Base-by-base conservation (phyloP, 2,888 invertebrate species). In the Herminia tarsipennalis region DNA sequence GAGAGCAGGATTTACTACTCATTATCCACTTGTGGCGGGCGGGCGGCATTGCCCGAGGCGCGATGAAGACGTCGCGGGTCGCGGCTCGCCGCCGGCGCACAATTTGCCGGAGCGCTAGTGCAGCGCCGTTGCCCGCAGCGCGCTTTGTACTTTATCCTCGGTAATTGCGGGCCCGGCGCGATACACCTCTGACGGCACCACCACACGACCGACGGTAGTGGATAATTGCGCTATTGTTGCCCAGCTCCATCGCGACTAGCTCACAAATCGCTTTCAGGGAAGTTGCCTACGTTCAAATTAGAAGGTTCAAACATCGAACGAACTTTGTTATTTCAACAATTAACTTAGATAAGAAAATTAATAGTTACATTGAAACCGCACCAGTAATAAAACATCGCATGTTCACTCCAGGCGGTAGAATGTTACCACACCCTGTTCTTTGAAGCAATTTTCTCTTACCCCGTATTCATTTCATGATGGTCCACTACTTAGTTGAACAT, bases 201-300 rank as follows among this genome's bases (percentile, higher is more conserved):
- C 82, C 78, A 76, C 81, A 80, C 81, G 71, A 77, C 75, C 79
- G 75, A 77, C 80, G 80, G 83, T 86, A 84, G 82, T 83, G 79
- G 82, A 83, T 88, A 88, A 89, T 89, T 88, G 86, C 86, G 62
- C 83, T 78, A 86, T 89, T 88, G 86, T 88, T 84, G 75, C 77
- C 71, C 70, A 71, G 76, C 71, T 72, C 61, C 75, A 22, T 47
- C 59, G 69, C 77, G 70, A 74, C 73, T 70, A 66, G 63, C 76
- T 75, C 66, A 72, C 83, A 81, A 83, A 82, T 73, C 70, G 77
- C 71, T 82, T 83, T 81, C 80, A 69, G 78, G 79, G 74, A 82
- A 80, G 76, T 76, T 73, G 65, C 62, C 66, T 63, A 70, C 73
- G 58, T 63, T 74, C 69, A 80, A 84, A 86, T 86, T 83, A 86